A percentile compares a stretch with the other conserved stretches of the same genome.
Conservation (phyloP, 2,888 invertebrate genomes). For the Leptopilina drosophilae region DNA sequence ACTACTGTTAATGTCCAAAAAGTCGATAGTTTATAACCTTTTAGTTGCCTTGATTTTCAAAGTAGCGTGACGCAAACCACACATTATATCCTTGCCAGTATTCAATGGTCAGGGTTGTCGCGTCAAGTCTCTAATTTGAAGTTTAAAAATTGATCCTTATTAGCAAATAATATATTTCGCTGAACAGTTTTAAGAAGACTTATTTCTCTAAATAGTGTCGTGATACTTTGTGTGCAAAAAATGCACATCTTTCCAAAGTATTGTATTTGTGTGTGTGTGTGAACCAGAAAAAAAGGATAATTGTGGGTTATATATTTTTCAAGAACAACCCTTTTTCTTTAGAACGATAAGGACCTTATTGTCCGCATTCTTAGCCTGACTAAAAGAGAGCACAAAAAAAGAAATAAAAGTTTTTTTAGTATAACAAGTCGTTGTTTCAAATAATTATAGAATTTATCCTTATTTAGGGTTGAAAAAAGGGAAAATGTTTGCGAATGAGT, state of each 20-base stretch:
- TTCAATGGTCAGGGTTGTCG: background rate
- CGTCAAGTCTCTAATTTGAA: conserved; percentile 4
- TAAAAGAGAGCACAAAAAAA: background rate
- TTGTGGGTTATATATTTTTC: conserved; percentile 17
- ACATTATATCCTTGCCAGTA: background rate
- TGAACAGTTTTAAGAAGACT: background rate
- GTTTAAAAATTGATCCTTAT: conserved; percentile 13
- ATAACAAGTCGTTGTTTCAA: background rate
- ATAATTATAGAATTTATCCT: background rate
- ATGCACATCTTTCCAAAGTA: background rate
- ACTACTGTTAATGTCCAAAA: background rate
- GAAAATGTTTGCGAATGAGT: no score
- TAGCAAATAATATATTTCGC: conserved; percentile 18
- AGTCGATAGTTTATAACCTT: background rate
- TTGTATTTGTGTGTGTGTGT: background rate
- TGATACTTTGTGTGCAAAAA: conserved; percentile 23
- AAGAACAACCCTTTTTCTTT: background rate
- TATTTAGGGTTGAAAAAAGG: no score
- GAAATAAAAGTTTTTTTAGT: background rate
- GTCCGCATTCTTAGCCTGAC: background rate
- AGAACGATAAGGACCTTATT: background rate
- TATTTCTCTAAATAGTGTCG: conserved; percentile 18
- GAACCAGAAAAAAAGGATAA: conserved; percentile 4
- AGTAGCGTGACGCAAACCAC: conserved; percentile 21
- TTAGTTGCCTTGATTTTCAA: background rate